phyloP scores from a whole-genome alignment of 1,140 invertebrate species.

The Microplitis demolitor region DNA sequence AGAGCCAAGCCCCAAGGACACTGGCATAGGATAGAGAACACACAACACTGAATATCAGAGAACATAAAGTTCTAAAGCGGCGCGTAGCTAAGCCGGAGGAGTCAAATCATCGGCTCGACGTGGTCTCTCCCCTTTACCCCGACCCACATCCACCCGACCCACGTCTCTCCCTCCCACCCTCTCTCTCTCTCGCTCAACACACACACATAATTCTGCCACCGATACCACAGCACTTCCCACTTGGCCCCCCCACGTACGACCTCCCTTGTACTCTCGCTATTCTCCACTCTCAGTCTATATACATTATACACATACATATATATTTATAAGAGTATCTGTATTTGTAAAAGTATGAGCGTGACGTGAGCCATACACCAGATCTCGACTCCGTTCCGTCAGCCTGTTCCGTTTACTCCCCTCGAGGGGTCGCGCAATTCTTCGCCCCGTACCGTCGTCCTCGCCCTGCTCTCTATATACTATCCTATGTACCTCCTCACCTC shows the following conservation, averaged over 20 bases:
- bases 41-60: background rate
- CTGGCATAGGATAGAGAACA: slow-evolving; percentile 27
- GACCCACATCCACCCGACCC: slow-evolving; percentile 42
- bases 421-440: background rate
- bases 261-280: background rate
- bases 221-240: background rate
- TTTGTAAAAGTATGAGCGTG: too few species aligned
- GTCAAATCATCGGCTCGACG: slow-evolving; percentile 40
- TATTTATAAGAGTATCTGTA: too few species aligned
- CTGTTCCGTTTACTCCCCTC: slow-evolving; percentile 9
- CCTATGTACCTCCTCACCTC: background rate
- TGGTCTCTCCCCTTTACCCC: slow-evolving; percentile 45
- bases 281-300: background rate
- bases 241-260: background rate
- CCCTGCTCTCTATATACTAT: slow-evolving; percentile 14
- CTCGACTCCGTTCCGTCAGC: background rate
- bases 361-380: too few species aligned
- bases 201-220: background rate
- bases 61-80: slow-evolving; percentile 24
- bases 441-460: slow-evolving; percentile 20
- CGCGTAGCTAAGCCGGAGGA: slow-evolving; percentile 32
- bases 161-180: slow-evolving; percentile 33
- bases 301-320: background rate
- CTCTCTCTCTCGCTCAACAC: slow-evolving; percentile 5
- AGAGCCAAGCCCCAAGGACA: slow-evolving; percentile 47